These are phyloP conservation scores for Huso huso DNA, from an alignment of 2,797 vertebrate species.

Conservation along the genomic window DNA sequence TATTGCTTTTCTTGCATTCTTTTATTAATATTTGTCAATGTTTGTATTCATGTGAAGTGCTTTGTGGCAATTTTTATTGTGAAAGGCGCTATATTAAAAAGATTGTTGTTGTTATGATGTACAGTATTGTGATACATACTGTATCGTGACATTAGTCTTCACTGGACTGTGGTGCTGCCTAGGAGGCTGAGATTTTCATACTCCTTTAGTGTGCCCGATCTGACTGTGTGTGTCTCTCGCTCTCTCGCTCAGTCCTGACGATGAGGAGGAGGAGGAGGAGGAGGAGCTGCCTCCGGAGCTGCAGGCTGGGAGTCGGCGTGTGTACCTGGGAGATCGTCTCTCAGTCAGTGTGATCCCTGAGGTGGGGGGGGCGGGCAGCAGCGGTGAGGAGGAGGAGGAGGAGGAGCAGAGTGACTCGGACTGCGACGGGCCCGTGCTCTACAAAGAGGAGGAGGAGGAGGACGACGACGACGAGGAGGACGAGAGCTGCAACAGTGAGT, in stretches of 20 bases:
- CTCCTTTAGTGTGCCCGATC: background rate
- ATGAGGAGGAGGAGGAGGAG: slow-evolving; percentile 76
- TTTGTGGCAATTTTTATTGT: no score
- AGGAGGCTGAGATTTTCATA: background rate
- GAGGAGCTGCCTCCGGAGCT: slow-evolving; percentile 59
- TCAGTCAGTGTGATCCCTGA: slow-evolving; percentile 72
- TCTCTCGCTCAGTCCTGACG: slow-evolving; percentile 65
- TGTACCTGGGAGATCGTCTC: slow-evolving; percentile 65
- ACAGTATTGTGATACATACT: background rate
- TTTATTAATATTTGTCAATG: no score
- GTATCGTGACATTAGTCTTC: background rate
- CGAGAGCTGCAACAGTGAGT: slow-evolving; percentile 60
- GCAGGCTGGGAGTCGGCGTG: slow-evolving; percentile 55
- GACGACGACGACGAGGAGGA: slow-evolving; percentile 82
- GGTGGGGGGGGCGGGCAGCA: slow-evolving; percentile 59
- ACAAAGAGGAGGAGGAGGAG: slow-evolving; percentile 84
- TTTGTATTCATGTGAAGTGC: background rate
- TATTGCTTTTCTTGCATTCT: no score
- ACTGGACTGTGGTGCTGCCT: background rate
- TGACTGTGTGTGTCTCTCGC: slow-evolving; percentile 20
- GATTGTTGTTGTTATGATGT: no score
- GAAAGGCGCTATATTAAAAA: no score
- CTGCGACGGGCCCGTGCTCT: slow-evolving; percentile 76
- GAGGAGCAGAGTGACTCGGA: slow-evolving; percentile 84
- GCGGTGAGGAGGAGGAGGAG: slow-evolving; percentile 56